A percentile compares a stretch with the other conserved stretches of the same genome.
phyloP scores from a whole-genome alignment of 2,797 vertebrate species.

The Poecilia gillii region DNA sequence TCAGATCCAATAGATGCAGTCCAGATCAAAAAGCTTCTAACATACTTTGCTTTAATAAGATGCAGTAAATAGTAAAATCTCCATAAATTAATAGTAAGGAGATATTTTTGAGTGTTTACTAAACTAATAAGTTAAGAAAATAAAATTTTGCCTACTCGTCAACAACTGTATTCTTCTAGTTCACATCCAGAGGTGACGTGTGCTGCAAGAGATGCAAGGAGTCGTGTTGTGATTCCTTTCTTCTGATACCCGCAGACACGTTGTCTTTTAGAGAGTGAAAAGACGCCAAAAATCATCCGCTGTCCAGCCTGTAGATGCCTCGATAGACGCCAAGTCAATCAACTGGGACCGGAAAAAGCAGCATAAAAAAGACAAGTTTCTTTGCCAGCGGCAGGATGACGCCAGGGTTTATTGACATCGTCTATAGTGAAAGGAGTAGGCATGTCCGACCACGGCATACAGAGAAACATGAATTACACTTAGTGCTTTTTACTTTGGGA shows the following conservation, averaged over 20 bases:
- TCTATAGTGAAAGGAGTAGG: slow-evolving; percentile 55
- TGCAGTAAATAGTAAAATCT: background rate
- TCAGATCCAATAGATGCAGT: background rate
- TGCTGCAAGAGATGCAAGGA: slow-evolving; percentile 15
- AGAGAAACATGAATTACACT: slow-evolving; percentile 65
- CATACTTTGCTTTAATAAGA: background rate
- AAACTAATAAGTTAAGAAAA: background rate
- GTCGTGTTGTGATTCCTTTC: slow-evolving; percentile 6
- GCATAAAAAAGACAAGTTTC: slow-evolving; percentile 55
- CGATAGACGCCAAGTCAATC: slow-evolving; percentile 57
- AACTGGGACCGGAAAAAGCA: slow-evolving; percentile 45
- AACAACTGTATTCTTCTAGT: background rate
- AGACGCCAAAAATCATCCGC: slow-evolving; percentile 38
- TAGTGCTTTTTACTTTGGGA: slow-evolving; percentile 75
- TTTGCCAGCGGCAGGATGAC: slow-evolving; percentile 53
- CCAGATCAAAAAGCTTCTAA: background rate
- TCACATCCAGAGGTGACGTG: background rate
- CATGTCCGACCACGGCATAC: slow-evolving; percentile 33
- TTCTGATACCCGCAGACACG: slow-evolving; percentile 7
- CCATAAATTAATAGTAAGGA: background rate
- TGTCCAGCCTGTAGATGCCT: slow-evolving; percentile 40
- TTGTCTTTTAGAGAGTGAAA: slow-evolving; percentile 30
- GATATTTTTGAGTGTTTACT: background rate
- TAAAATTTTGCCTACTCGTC: too few relatives aligned
- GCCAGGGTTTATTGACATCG: slow-evolving; percentile 64